Evolutionary conservation across 53 echinoderm and acorn worm genomes (phyloP), one percentile per base, ranked within the genome.

Genomic region (Zoroaster sp.): DNA sequence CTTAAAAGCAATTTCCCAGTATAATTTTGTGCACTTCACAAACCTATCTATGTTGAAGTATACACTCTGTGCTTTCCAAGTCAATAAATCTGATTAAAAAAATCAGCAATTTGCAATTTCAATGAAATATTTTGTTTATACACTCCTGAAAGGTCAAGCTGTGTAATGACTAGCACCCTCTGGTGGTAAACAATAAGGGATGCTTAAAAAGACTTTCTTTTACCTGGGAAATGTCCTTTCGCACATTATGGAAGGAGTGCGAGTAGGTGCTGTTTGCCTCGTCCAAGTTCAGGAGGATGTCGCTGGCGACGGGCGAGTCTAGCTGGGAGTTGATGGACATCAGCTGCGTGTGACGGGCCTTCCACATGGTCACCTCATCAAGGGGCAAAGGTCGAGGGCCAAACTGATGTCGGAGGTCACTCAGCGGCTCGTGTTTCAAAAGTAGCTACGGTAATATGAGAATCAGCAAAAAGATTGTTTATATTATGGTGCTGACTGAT

Each of bases 211-310:
- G n/a, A n/a, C n/a, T n/a, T n/a, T 12, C 2, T 51, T 73, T 35
- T 79, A 97, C 98, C 95, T 97, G 95, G 1, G 89, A 65, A 4
- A 97, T 97, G 55, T 95, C 98, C 80, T 94, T 95, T 55, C 95
- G 94, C 23, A 97, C 98, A 45, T 93, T 96, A 74, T 97, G 95
- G 59, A 97, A 94, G 32, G 95, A 94, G 59, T 97, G 98, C 15
- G 97, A 97, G 68, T 96, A 97, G 32, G 95, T 95, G 55, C 95
- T 95, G 65, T 89, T 95, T 13, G 98, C 98, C 34, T 97, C 95
- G 52, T 97, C 94, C 65, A 97, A 72, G 65, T 97, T 97, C 20
- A 97, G 89, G 18, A 95, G 87, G 9, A 97, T 97, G 71, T 95
- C 92, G 59, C 91, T 94, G 53, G 98, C 98, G 30, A 97, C 87